These are phyloP conservation scores for Dorcus parallelipipedus DNA, from an alignment of 2,888 invertebrate species.

Conservation along the genomic window DNA sequence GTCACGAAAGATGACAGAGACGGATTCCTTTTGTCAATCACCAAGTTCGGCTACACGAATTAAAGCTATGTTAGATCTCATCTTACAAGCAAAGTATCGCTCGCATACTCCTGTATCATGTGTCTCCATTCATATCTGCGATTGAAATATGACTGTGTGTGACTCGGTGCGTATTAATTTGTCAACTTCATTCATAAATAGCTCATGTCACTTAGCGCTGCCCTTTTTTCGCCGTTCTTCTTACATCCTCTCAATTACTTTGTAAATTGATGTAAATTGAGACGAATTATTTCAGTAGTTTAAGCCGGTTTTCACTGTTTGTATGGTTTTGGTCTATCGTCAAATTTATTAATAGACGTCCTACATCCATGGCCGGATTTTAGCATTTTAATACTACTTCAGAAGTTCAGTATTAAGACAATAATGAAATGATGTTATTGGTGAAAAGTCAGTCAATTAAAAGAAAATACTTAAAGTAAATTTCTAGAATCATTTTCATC, in stretches of 20 bases:
- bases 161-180: slow-evolving; percentile 24
- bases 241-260: slow-evolving; percentile 14
- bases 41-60: too few species aligned
- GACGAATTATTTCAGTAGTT: slow-evolving; percentile 17
- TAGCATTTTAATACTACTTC: too few species aligned
- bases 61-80: slow-evolving; percentile 10
- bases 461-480: too few species aligned
- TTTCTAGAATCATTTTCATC: too few species aligned
- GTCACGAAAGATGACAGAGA: too few species aligned
- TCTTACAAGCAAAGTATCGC: slow-evolving; percentile 27
- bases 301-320: background rate
- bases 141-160: slow-evolving; percentile 24
- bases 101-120: slow-evolving; percentile 22
- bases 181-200: slow-evolving; percentile 29
- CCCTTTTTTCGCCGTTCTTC: slow-evolving; percentile 8
- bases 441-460: too few species aligned
- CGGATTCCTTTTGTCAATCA: too few species aligned
- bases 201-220: slow-evolving; percentile 9
- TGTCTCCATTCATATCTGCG: slow-evolving; percentile 29
- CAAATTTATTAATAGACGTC: too few species aligned
- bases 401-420: too few species aligned
- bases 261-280: slow-evolving; percentile 23
- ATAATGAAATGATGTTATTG: too few species aligned
- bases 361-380: too few species aligned
- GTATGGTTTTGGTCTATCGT: too few species aligned